Percentiles rank a stretch among this genome's conserved stretches.
These are phyloP conservation scores for Ecdyonurus torrentis DNA, from an alignment of 2,888 invertebrate species.

Conservation along the genomic window DNA sequence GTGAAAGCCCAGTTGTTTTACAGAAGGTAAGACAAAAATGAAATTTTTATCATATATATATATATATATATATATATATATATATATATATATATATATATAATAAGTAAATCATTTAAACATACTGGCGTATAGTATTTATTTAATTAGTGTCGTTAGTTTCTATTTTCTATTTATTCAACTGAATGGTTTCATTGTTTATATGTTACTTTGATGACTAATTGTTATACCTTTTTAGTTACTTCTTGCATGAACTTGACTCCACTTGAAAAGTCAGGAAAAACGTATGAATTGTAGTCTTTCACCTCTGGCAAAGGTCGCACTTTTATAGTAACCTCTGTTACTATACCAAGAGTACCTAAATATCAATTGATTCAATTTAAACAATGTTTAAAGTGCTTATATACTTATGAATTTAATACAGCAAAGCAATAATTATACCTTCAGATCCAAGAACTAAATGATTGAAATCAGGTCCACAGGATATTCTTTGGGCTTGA, in stretches of 20 bases:
- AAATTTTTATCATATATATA: too few relatives aligned
- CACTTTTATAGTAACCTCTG: conserved; percentile 38
- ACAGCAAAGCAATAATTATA: conserved; percentile 12
- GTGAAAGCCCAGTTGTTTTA: too few relatives aligned
- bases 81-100: too few relatives aligned
- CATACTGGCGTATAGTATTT: too few relatives aligned
- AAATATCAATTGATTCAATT: not conserved
- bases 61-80: too few relatives aligned
- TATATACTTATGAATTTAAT: not conserved
- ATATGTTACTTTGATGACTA: too few relatives aligned
- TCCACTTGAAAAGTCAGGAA: conserved; percentile 36
- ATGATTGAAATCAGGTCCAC: conserved; percentile 39
- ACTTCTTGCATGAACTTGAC: conserved; percentile 37
- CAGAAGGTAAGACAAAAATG: too few relatives aligned
- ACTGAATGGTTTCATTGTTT: too few relatives aligned
- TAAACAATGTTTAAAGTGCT: not conserved
- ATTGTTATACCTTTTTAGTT: conserved; percentile 29
- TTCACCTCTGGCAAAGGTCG: conserved; percentile 33
- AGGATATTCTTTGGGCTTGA: conserved; percentile 33
- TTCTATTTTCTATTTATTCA: too few relatives aligned
- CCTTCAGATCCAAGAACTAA: conserved; percentile 38
- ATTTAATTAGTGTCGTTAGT: too few relatives aligned
- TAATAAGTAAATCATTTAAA: too few relatives aligned
- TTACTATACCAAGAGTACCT: conserved; percentile 38
- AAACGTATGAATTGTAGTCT: conserved; percentile 38